phyloP scores from a whole-genome alignment of 1,140 invertebrate genomes.

The Drosophila elegans region DNA sequence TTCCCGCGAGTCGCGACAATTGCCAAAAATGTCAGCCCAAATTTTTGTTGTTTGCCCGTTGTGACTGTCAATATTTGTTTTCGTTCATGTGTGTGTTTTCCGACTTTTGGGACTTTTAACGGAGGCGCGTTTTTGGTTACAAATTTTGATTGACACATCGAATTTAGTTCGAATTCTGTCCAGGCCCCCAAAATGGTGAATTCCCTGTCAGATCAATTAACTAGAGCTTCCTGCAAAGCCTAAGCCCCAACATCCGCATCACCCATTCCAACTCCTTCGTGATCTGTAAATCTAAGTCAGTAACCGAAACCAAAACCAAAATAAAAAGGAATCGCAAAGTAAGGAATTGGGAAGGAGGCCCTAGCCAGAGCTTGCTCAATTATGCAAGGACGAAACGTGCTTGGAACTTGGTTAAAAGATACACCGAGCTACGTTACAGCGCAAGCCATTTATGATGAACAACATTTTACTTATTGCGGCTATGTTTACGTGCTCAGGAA shows the following conservation, averaged over 20 bases:
- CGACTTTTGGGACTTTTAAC: conserved; percentile 35
- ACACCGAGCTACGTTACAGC: conserved; percentile 24
- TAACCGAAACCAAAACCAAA: conserved; percentile 14
- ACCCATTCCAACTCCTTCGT: background rate
- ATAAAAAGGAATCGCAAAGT: conserved; percentile 43
- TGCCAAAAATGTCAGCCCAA: conserved; percentile 49
- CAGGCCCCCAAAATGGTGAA: conserved; percentile 5
- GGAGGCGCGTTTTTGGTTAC: conserved; percentile 43
- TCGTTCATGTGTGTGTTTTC: conserved; percentile 17
- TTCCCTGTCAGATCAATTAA: conserved; percentile 58
- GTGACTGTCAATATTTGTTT: conserved; percentile 73
- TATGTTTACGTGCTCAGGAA: background rate
- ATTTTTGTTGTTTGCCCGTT: conserved; percentile 39
- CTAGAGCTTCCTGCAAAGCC: conserved; percentile 6
- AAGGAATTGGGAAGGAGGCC: conserved; percentile 6
- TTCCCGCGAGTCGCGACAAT: conserved; percentile 44
- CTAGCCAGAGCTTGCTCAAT: conserved; percentile 56
- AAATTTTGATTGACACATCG: conserved; percentile 72
- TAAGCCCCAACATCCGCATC: background rate
- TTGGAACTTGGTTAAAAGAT: conserved; percentile 45
- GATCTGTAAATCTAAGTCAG: conserved; percentile 20
- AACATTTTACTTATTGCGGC: background rate
- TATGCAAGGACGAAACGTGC: conserved; percentile 71
- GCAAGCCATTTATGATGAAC: background rate
- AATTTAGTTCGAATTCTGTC: conserved; percentile 45